phyloP scores from a whole-genome alignment of 2,113 vertebrate genomes.

The Corythornis cristatus region DNA sequence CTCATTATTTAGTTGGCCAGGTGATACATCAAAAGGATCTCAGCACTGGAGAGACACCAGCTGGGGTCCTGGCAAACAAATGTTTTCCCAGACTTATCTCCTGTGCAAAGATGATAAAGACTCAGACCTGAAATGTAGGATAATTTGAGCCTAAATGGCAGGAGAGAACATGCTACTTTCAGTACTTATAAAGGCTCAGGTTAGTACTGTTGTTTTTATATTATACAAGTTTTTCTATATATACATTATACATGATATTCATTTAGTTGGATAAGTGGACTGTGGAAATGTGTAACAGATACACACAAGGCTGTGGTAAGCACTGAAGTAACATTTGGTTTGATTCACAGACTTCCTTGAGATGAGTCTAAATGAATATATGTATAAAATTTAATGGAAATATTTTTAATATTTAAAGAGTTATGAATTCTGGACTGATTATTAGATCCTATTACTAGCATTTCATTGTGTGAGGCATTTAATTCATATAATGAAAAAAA shows the following conservation, averaged over 20 bases:
- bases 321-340: background rate
- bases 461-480: background rate
- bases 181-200: background rate
- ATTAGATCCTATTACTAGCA: background rate
- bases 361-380: background rate
- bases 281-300: fast-evolving
- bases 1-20: constrained; percentile 5
- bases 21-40: constrained; percentile 16
- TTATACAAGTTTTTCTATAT: background rate
- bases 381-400: background rate
- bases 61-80: constrained; percentile 7
- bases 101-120: background rate
- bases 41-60: background rate
- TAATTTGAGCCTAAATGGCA: background rate
- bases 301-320: background rate
- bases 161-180: background rate
- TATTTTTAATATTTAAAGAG: background rate
- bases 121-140: background rate
- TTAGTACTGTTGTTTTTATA: background rate
- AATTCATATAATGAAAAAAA: background rate
- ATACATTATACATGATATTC: background rate
- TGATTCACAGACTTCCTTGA: background rate
- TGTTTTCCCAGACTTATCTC: background rate
- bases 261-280: background rate
- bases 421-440: background rate